Percentiles rank a stretch among this genome's conserved stretches.
These are phyloP conservation scores for Blera fallax DNA, from an alignment of 2,888 invertebrate species.

Conservation along the genomic window DNA sequence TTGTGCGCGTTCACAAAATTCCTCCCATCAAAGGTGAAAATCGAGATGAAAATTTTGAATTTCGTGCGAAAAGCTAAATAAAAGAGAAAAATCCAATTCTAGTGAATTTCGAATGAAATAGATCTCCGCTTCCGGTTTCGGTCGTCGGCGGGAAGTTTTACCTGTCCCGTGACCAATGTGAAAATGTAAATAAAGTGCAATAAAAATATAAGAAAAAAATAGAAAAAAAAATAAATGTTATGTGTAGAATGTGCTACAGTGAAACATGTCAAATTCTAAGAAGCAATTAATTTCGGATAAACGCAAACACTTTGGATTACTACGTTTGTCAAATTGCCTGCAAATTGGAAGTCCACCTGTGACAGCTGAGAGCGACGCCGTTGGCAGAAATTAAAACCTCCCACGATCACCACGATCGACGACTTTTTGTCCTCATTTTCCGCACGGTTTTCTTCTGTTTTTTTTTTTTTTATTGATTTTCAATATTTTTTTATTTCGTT, in stretches of 20 bases:
- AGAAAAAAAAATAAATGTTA: background rate
- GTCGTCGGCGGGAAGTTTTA: background rate
- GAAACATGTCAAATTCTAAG: conserved; percentile 59
- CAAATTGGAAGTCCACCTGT: conserved; percentile 65
- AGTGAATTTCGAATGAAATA: no score
- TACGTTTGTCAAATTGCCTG: conserved; percentile 26
- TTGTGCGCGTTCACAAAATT: conserved; percentile 39
- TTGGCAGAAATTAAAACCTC: conserved; percentile 42
- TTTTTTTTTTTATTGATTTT: conserved; percentile 4
- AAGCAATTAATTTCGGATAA: conserved; percentile 60
- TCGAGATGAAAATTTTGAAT: background rate
- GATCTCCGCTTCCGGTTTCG: conserved; percentile 33
- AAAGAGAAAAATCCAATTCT: conserved; percentile 10
- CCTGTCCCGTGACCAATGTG: background rate
- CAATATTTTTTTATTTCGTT: background rate
- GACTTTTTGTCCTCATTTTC: conserved; percentile 49
- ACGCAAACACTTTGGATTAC: conserved; percentile 52
- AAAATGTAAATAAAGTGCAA: conserved; percentile 63
- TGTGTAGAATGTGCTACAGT: conserved; percentile 59
- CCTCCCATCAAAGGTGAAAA: background rate
- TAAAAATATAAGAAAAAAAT: background rate
- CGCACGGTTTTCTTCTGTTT: conserved; percentile 1
- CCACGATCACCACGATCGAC: conserved; percentile 36
- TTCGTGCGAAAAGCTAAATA: background rate
- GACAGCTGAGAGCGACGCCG: conserved; percentile 18